Percentiles rank a stretch among this genome's conserved stretches.
Conservation (phyloP, 2,113 vertebrate genomes). For the Mionectes macconnelli region DNA sequence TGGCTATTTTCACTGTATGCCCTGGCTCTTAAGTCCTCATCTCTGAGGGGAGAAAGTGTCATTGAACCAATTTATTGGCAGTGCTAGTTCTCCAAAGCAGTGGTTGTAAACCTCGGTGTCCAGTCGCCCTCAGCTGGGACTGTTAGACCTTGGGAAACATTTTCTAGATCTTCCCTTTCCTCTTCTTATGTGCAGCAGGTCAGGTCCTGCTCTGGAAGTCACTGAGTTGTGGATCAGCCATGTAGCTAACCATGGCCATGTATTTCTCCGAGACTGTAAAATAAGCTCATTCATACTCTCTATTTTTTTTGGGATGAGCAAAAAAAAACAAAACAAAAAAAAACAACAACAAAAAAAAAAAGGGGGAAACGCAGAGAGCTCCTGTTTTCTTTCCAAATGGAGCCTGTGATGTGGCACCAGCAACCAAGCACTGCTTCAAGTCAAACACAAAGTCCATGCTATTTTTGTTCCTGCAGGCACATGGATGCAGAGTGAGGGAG, state of each 20-base stretch:
- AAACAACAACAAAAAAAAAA: no score
- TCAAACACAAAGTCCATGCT: neutral
- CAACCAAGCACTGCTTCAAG: neutral
- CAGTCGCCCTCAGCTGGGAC: neutral
- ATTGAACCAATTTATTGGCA: neutral
- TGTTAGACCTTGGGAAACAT: neutral
- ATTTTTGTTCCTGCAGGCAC: neutral
- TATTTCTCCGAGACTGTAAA: conserved; percentile 18
- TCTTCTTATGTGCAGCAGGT: neutral
- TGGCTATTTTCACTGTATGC: neutral
- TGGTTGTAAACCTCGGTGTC: neutral
- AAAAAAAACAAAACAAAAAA: neutral
- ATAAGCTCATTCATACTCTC: conserved; percentile 41
- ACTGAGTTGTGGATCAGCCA: neutral
- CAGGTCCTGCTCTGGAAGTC: neutral
- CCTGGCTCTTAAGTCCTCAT: neutral
- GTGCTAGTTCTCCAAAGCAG: neutral
- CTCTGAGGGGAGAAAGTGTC: neutral
- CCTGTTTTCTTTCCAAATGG: neutral
- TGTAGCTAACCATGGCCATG: neutral
- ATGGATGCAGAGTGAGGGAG: neutral
- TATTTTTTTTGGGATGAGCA: neutral
- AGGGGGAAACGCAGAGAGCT: neutral
- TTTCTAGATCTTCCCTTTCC: neutral
- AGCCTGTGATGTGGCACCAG: neutral